Evolutionary conservation across 1,140 invertebrate genomes (phyloP).

Genomic region (Mercenaria mercenaria): DNA sequence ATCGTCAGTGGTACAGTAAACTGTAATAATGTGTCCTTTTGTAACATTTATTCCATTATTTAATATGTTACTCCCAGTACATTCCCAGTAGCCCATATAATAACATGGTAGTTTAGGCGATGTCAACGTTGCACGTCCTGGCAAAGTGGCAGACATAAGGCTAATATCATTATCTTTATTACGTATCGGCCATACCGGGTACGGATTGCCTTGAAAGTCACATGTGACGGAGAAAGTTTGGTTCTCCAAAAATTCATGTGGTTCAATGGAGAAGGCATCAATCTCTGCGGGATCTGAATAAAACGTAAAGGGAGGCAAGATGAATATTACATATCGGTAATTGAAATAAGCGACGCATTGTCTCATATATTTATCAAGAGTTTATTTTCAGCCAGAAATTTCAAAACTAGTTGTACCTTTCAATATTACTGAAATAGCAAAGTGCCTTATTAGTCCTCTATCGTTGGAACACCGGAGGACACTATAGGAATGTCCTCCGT

Average conservation of each 20-base stretch:
- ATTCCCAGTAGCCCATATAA: slow-evolving; percentile 31
- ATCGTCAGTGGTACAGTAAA: too few relatives aligned
- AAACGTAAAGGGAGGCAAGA: background rate
- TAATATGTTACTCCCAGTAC: slow-evolving; percentile 29
- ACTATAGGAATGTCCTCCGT: too few relatives aligned
- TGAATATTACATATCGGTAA: too few relatives aligned
- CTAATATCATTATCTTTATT: slow-evolving; percentile 5
- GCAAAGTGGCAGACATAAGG: background rate
- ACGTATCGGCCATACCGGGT: slow-evolving; percentile 34
- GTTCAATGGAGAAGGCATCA: background rate
- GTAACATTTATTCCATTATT: slow-evolving; percentile 24
- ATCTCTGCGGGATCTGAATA: slow-evolving; percentile 18
- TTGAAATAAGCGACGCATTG: too few relatives aligned
- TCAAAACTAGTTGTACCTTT: too few relatives aligned
- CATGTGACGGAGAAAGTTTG: slow-evolving; percentile 16
- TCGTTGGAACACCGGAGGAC: too few relatives aligned
- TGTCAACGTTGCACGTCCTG: background rate
- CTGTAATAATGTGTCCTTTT: slow-evolving; percentile 7
- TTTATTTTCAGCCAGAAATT: too few relatives aligned
- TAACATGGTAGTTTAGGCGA: background rate
- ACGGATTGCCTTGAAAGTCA: slow-evolving; percentile 5
- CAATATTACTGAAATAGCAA: too few relatives aligned
- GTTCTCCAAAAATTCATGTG: slow-evolving; percentile 26
- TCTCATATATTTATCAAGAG: too few relatives aligned
- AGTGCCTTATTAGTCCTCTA: too few relatives aligned